Evolutionary conservation across 2,797 vertebrate species (phyloP).

Genomic region (Rousettus madagascariensis): DNA sequence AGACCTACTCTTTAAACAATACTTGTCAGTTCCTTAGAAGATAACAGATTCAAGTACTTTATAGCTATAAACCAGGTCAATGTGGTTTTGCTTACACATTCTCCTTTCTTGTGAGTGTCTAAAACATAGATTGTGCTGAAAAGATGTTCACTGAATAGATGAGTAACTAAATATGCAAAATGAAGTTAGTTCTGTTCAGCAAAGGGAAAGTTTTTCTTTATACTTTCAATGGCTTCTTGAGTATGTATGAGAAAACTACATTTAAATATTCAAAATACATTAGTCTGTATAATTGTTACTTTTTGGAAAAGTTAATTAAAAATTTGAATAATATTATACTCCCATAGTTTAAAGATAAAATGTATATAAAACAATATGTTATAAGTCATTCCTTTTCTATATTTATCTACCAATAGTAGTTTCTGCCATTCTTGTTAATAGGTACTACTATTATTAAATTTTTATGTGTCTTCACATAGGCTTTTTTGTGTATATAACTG

Average conservation of each 20-base stretch:
- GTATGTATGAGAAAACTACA: neutral
- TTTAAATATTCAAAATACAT: conserved; percentile 25
- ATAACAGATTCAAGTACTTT: neutral
- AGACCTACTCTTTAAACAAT: neutral
- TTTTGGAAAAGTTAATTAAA: neutral
- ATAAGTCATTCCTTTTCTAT: neutral
- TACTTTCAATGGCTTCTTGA: conserved; percentile 3
- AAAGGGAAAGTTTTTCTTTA: neutral
- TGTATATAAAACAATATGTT: neutral
- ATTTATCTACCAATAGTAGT: neutral
- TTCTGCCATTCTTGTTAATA: neutral
- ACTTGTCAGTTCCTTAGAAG: neutral
- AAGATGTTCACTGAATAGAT: neutral
- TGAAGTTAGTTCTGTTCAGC: neutral
- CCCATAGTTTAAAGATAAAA: neutral
- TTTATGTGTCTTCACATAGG: neutral
- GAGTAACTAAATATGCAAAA: neutral
- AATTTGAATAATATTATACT: neutral
- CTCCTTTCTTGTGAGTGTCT: neutral
- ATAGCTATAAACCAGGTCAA: neutral
- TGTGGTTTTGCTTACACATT: neutral
- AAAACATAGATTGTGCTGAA: neutral
- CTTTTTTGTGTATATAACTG: neutral
- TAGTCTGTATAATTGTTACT: neutral
- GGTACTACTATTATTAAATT: neutral